phyloP scores from a whole-genome alignment of 2,113 vertebrate genomes.

The Ctenodactylus gundi region DNA sequence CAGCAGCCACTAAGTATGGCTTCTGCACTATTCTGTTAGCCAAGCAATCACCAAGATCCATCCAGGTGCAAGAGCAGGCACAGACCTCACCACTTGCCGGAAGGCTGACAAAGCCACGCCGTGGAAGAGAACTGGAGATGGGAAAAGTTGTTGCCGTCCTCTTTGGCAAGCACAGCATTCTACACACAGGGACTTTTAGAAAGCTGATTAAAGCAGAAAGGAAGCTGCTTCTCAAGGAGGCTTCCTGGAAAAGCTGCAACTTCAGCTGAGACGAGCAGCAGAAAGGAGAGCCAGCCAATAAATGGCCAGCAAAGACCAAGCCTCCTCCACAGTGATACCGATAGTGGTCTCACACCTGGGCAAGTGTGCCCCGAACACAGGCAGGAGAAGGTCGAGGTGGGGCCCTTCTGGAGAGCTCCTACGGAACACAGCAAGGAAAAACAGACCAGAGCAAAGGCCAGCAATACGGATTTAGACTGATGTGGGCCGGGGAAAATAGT shows the following conservation, averaged over 20 bases:
- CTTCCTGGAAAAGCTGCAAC: background rate
- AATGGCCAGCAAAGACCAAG: background rate
- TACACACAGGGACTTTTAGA: background rate
- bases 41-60: background rate
- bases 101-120: background rate
- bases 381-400: too few relatives aligned
- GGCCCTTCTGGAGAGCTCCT: background rate
- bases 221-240: background rate
- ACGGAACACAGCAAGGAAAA: background rate
- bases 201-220: background rate
- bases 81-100: rapidly evolving
- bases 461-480: background rate
- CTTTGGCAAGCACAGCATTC: background rate
- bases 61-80: background rate
- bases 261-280: background rate
- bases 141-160: background rate
- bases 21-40: background rate
- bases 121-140: background rate
- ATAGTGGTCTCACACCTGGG: background rate
- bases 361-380: background rate
- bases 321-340: background rate
- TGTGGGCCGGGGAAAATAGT: background rate
- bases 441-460: background rate
- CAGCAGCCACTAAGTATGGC: background rate
- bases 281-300: background rate